Percentiles rank a stretch among this genome's conserved stretches.
Conservation (phyloP, 2,113 vertebrate species). For the Tympanuchus pallidicinctus region DNA sequence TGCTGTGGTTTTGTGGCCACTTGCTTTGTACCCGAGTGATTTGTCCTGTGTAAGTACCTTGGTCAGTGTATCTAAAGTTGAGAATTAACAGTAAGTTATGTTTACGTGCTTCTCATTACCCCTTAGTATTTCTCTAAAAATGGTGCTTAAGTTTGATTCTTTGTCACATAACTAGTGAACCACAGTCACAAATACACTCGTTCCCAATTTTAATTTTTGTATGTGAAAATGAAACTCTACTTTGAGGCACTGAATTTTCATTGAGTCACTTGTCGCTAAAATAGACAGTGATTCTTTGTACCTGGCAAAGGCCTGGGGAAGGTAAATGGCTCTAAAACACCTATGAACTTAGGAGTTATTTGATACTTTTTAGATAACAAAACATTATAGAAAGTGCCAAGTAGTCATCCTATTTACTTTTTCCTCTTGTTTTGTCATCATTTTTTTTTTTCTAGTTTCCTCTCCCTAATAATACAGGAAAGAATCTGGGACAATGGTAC, state of each 20-base stretch:
- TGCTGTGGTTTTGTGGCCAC: neutral
- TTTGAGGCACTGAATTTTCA: neutral
- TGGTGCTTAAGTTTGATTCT: neutral
- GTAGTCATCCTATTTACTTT: neutral
- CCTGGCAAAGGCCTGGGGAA: neutral
- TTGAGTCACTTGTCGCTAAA: neutral
- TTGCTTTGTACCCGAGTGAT: neutral
- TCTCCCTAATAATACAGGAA: neutral
- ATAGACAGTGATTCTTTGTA: neutral
- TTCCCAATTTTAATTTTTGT: neutral
- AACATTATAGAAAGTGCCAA: neutral
- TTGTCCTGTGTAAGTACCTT: neutral
- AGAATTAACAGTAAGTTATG: neutral
- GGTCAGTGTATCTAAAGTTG: neutral
- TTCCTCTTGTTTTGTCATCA: fast-evolving
- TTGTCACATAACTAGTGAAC: neutral
- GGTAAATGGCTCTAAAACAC: neutral
- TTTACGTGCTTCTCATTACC: neutral
- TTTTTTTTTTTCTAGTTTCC: neutral
- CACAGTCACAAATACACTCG: neutral
- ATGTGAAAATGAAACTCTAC: neutral
- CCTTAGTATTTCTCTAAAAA: neutral
- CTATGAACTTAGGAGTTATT: neutral
- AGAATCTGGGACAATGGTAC: neutral
- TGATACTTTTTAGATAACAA: neutral